phyloP scores from a whole-genome alignment of 2,797 vertebrate species.

The Acipenser transmontanus region DNA sequence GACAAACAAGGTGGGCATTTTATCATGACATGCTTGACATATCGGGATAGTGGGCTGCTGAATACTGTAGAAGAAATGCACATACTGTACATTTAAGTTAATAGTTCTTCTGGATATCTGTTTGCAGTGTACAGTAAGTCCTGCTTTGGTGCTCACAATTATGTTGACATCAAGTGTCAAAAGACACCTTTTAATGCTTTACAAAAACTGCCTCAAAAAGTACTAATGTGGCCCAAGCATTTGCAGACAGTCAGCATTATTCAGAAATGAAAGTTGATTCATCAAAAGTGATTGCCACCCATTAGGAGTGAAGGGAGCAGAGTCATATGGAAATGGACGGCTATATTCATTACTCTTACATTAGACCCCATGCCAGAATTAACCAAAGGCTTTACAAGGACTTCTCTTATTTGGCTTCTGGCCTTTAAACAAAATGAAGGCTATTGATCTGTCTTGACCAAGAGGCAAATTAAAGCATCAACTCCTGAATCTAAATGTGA shows the following conservation, averaged over 20 bases:
- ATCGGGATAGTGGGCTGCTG: too few relatives aligned
- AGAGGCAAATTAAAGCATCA: slow-evolving; percentile 34
- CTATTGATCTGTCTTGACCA: slow-evolving; percentile 45
- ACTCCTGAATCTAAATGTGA: slow-evolving; percentile 30
- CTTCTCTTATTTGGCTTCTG: slow-evolving; percentile 49
- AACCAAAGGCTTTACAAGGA: slow-evolving; percentile 52
- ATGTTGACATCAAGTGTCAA: neutral
- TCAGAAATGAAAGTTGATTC: slow-evolving; percentile 33
- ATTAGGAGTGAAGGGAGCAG: slow-evolving; percentile 42
- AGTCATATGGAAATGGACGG: slow-evolving; percentile 24
- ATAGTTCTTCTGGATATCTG: too few relatives aligned
- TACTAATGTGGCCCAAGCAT: slow-evolving; percentile 26
- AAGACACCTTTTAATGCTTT: neutral
- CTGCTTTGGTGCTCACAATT: too few relatives aligned
- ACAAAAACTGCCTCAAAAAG: slow-evolving; percentile 18
- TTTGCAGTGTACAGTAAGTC: too few relatives aligned
- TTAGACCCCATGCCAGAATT: slow-evolving; percentile 46
- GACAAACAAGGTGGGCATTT: too few relatives aligned
- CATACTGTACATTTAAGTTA: too few relatives aligned
- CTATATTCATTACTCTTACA: slow-evolving; percentile 55
- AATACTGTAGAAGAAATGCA: too few relatives aligned
- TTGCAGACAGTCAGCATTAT: slow-evolving; percentile 37
- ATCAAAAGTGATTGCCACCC: slow-evolving; percentile 37
- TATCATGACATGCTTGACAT: too few relatives aligned
- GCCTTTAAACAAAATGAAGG: slow-evolving; percentile 53